A percentile compares a stretch with the other conserved stretches of the same genome.
Conservation (phyloP, 2,113 vertebrate species). For the Rhinogobius similis region DNA sequence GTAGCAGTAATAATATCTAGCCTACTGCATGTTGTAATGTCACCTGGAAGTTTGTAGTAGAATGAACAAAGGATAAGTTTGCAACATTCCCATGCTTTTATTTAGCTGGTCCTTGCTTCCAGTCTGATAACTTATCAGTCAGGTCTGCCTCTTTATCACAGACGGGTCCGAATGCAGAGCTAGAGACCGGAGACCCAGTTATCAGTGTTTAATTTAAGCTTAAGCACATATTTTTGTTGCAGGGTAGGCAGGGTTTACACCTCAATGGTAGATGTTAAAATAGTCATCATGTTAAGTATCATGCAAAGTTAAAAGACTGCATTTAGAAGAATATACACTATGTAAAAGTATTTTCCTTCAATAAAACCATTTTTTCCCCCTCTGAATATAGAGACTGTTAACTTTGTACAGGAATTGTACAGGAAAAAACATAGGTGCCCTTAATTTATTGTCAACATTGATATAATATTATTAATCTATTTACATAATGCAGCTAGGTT, state of each 20-base stretch:
- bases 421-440: background rate
- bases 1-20: too few relatives aligned
- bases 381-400: background rate
- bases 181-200: constrained; percentile 48
- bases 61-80: background rate
- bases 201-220: constrained; percentile 54
- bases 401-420: background rate
- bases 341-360: too few relatives aligned
- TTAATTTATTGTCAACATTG: background rate
- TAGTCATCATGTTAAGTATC: background rate
- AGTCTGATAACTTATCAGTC: constrained; percentile 52
- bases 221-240: constrained; percentile 5
- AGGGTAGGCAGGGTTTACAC: background rate
- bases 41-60: background rate
- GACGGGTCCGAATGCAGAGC: constrained; percentile 32
- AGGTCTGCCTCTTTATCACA: constrained; percentile 42
- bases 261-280: background rate
- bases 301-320: too few relatives aligned
- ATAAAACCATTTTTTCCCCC: too few relatives aligned
- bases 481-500: background rate
- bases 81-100: background rate
- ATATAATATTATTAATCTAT: too few relatives aligned
- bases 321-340: too few relatives aligned
- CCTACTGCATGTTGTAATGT: background rate
- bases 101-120: constrained; percentile 34